phyloP scores from a whole-genome alignment of 2,113 vertebrate species.

The Nettapus auritus region DNA sequence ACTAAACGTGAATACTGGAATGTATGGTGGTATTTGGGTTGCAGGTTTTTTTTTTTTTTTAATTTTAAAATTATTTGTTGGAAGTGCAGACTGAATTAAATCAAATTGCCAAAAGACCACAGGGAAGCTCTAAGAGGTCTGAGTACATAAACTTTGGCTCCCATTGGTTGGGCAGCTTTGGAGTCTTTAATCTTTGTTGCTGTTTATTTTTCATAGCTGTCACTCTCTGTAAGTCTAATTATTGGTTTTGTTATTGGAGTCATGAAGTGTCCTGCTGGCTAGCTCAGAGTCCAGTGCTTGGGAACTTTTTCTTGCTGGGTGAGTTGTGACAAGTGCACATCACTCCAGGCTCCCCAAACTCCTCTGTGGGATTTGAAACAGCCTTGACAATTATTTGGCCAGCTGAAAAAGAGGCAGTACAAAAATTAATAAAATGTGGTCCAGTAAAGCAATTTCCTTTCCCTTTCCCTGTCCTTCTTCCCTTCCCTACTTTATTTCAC shows the following conservation, averaged over 20 bases:
- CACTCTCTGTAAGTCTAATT: slow-evolving; percentile 57
- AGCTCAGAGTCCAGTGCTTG: slow-evolving; percentile 24
- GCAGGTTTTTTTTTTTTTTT: background rate
- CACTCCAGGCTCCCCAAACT: background rate
- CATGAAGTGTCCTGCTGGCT: slow-evolving; percentile 24
- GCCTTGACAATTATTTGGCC: slow-evolving; percentile 42
- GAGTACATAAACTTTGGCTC: slow-evolving; percentile 36
- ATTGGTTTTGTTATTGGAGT: slow-evolving; percentile 54
- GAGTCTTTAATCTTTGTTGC: slow-evolving; percentile 56
- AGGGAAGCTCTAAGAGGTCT: slow-evolving; percentile 20
- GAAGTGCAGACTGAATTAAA: slow-evolving; percentile 62
- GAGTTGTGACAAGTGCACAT: slow-evolving; percentile 28
- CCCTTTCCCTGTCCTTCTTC: slow-evolving; percentile 32
- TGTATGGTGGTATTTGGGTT: background rate
- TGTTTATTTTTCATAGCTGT: slow-evolving; percentile 71
- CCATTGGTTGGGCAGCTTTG: slow-evolving; percentile 5
- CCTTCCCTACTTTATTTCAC: slow-evolving; percentile 50
- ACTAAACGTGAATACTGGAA: background rate
- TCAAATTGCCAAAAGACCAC: slow-evolving; percentile 44
- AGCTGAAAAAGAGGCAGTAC: slow-evolving; percentile 55
- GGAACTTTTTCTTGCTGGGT: slow-evolving; percentile 37
- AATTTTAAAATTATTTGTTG: slow-evolving; percentile 66
- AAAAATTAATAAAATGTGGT: slow-evolving; percentile 71
- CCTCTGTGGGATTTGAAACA: slow-evolving; percentile 46
- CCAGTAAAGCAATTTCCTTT: slow-evolving; percentile 68